These are phyloP conservation scores for Hypsopygia costalis DNA, from an alignment of 2,888 invertebrate species.

Conservation along the genomic window DNA sequence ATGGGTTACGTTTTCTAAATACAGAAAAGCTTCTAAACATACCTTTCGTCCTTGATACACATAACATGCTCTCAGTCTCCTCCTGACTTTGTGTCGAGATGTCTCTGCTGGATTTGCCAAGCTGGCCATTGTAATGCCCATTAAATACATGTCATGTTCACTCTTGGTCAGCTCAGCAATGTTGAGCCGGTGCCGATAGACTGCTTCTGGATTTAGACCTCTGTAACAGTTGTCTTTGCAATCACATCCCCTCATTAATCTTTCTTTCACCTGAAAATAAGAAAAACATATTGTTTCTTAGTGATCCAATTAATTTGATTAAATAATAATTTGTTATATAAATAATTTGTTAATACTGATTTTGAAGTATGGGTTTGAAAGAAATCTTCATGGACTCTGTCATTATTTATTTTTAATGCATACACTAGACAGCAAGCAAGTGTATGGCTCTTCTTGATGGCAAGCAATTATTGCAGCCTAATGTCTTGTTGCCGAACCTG, in stretches of 20 bases:
- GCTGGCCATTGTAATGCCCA: conserved; percentile 92
- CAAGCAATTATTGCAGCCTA: too few species aligned
- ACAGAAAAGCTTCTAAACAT: conserved; percentile 88
- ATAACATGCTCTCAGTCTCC: conserved; percentile 87
- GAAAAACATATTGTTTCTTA: not conserved
- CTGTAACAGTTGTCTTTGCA: conserved; percentile 89
- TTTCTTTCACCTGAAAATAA: conserved; percentile 82
- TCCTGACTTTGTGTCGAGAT: conserved; percentile 85
- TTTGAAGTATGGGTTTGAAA: too few species aligned
- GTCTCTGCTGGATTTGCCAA: conserved; percentile 87
- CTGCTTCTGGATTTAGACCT: conserved; percentile 87
- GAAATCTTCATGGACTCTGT: too few species aligned
- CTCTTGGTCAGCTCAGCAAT: conserved; percentile 90
- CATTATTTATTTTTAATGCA: too few species aligned
- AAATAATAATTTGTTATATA: conserved; percentile 18
- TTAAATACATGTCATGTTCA: conserved; percentile 91
- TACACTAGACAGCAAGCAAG: too few species aligned
- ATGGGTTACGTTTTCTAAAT: conserved; percentile 89
- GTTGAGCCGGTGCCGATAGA: conserved; percentile 87
- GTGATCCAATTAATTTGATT: conserved; percentile 8
- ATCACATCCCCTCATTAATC: conserved; percentile 87
- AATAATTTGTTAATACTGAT: too few species aligned
- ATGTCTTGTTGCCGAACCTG: too few species aligned
- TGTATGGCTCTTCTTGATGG: too few species aligned
- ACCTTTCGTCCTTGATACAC: conserved; percentile 89